phyloP scores from a whole-genome alignment of 2,113 vertebrate species.

The Neolamprologus brichardi region DNA sequence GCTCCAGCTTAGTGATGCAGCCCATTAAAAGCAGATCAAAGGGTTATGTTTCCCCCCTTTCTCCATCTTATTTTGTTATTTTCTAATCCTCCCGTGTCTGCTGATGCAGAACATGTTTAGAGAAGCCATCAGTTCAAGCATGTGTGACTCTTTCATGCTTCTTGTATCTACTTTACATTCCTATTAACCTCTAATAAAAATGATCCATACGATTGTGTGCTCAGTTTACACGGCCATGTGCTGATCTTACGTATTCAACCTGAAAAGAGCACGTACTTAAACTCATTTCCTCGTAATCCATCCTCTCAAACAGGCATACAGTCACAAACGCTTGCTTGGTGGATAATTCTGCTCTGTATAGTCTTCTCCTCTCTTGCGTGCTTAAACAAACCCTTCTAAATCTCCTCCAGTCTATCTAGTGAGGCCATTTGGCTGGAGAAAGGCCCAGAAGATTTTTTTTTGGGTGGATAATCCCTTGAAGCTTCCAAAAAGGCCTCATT shows the following conservation, averaged over 20 bases:
- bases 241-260: slow-evolving; percentile 3
- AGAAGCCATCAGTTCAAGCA: slow-evolving; percentile 6
- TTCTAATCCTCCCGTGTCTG: slow-evolving; percentile 42
- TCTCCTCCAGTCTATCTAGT: slow-evolving; percentile 34
- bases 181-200: background rate
- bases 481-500: slow-evolving; percentile 61
- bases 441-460: slow-evolving; percentile 18
- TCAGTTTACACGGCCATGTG: background rate
- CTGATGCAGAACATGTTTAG: slow-evolving; percentile 49
- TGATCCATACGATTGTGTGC: background rate
- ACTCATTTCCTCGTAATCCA: slow-evolving; percentile 36
- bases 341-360: slow-evolving; percentile 10
- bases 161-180: background rate
- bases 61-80: background rate
- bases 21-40: slow-evolving; percentile 63
- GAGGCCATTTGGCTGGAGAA: slow-evolving; percentile 44
- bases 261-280: background rate
- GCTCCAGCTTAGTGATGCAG: slow-evolving; percentile 15
- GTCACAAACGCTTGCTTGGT: slow-evolving; percentile 36
- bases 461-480: slow-evolving; percentile 53
- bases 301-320: slow-evolving; percentile 5
- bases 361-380: background rate
- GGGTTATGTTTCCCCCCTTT: background rate
- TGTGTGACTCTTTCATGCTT: background rate
- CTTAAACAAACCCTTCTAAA: slow-evolving; percentile 34